Percentiles rank a stretch among this genome's conserved stretches.
phyloP scores from a whole-genome alignment of 2,113 vertebrate species.

The Ptilorrhoa leucosticta region DNA sequence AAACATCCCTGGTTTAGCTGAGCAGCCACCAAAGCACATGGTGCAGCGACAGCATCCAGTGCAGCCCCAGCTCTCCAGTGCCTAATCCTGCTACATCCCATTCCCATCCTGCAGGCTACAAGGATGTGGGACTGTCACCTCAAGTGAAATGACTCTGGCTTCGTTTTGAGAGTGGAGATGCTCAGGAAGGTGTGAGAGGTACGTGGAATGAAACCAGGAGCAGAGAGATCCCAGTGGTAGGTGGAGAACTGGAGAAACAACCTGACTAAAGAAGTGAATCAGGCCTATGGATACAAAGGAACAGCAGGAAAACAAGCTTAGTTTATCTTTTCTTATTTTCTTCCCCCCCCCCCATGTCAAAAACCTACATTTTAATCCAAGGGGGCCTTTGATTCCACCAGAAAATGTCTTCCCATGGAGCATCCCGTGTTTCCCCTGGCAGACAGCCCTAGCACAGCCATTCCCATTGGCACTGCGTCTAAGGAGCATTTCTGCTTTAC shows the following conservation, averaged over 20 bases:
- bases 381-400: background rate
- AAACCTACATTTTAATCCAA: background rate
- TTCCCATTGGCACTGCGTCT: fast-evolving
- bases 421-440: background rate
- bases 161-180: background rate
- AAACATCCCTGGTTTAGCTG: background rate
- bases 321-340: background rate
- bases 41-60: background rate
- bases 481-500: background rate
- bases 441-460: background rate
- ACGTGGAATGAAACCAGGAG: background rate
- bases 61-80: background rate
- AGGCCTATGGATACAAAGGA: background rate
- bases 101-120: background rate
- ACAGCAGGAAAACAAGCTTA: background rate
- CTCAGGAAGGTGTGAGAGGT: background rate
- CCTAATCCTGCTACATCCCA: background rate
- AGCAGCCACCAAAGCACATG: fast-evolving
- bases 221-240: background rate
- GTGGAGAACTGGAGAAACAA: background rate
- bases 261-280: background rate
- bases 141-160: background rate
- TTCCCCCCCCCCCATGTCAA: background rate
- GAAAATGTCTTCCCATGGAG: background rate
- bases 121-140: background rate